A percentile compares a stretch with the other conserved stretches of the same genome.
Evolutionary conservation across 1,140 invertebrate genomes (phyloP).

Genomic region (Drosophila grimshawi): DNA sequence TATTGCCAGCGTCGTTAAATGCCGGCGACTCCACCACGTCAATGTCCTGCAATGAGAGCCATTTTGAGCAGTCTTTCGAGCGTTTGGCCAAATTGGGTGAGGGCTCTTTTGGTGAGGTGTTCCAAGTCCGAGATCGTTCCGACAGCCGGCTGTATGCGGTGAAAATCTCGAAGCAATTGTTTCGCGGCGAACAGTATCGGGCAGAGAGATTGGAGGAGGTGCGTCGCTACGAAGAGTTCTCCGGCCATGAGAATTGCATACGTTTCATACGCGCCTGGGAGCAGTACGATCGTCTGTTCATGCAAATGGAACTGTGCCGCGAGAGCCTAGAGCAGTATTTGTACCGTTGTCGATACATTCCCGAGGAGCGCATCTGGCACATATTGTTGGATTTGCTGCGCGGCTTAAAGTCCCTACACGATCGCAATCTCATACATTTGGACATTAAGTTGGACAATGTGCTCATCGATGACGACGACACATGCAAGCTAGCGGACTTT

Average conservation of each 20-base stretch:
- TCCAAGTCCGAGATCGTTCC: slow-evolving; percentile 87
- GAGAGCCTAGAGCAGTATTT: slow-evolving; percentile 85
- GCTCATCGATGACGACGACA: slow-evolving; percentile 87
- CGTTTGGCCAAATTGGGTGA: slow-evolving; percentile 88
- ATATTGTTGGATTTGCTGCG: slow-evolving; percentile 82
- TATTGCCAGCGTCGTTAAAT: slow-evolving; percentile 70
- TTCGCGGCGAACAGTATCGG: slow-evolving; percentile 87
- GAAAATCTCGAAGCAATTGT: slow-evolving; percentile 88
- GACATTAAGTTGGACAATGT: slow-evolving; percentile 93
- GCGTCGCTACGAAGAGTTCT: slow-evolving; percentile 88
- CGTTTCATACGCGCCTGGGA: slow-evolving; percentile 90
- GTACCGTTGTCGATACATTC: slow-evolving; percentile 82
- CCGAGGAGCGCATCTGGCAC: slow-evolving; percentile 84
- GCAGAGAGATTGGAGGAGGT: slow-evolving; percentile 89
- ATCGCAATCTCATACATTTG: slow-evolving; percentile 89
- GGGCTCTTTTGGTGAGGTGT: slow-evolving; percentile 91
- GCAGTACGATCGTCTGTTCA: slow-evolving; percentile 89
- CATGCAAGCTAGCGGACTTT: slow-evolving; percentile 91
- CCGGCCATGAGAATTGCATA: slow-evolving; percentile 89
- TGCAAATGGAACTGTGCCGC: slow-evolving; percentile 90
- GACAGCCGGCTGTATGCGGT: slow-evolving; percentile 89
- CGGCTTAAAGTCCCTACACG: slow-evolving; percentile 89
- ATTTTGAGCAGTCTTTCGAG: slow-evolving; percentile 89
- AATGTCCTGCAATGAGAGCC: slow-evolving; percentile 74
- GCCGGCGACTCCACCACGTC: slow-evolving; percentile 17